Conservation (phyloP, 2,797 vertebrate species). For the Vespertilio murinus region DNA sequence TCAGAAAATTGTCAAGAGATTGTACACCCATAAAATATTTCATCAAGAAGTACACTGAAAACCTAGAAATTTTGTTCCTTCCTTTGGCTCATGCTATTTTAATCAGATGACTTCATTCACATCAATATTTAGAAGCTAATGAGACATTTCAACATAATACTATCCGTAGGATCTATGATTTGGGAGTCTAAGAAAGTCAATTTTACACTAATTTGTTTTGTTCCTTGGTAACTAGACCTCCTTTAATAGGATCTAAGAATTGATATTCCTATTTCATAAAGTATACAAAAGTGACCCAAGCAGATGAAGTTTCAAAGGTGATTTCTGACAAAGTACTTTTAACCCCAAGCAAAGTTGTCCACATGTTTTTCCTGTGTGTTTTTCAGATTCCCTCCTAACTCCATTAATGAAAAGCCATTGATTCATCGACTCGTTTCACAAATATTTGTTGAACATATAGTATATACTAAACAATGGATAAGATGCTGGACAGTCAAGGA, state of each 20-base stretch:
- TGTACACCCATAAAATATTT: neutral
- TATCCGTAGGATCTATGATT: neutral
- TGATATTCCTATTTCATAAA: conserved; percentile 8
- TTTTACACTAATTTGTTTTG: conserved; percentile 16
- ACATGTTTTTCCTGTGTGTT: neutral
- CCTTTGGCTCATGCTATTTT: conserved; percentile 11
- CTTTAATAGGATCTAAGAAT: neutral
- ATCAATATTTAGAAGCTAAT: neutral
- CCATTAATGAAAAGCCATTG: neutral
- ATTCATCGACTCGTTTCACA: neutral
- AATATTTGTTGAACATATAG: neutral
- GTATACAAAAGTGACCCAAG: neutral
- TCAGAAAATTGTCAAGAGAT: conserved; percentile 43
- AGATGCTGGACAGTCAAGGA: neutral
- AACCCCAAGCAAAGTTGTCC: neutral
- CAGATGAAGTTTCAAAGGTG: neutral
- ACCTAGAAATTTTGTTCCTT: neutral
- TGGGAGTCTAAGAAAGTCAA: neutral
- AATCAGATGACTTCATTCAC: neutral
- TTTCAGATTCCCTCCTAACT: conserved; percentile 3
- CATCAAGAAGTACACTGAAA: neutral
- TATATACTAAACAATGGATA: neutral
- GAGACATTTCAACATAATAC: conserved; percentile 31
- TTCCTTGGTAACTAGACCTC: neutral
- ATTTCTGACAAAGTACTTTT: neutral